These are phyloP conservation scores for Antechinus stuartii DNA, from an alignment of 2,113 vertebrate genomes.

Conservation along the genomic window DNA sequence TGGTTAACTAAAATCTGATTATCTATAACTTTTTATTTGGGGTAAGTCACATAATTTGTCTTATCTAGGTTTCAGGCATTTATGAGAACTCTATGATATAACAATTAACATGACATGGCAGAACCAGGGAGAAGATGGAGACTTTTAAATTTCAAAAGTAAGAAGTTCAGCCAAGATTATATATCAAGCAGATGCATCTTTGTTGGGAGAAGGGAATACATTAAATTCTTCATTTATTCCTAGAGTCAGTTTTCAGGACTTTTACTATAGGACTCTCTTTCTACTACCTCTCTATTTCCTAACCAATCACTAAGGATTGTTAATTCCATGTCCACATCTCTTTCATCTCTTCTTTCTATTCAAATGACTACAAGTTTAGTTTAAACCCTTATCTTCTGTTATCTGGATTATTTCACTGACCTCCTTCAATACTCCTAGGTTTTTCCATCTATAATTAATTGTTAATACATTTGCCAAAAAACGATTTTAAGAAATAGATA, in stretches of 20 bases:
- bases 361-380: background rate
- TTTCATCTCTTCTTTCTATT: background rate
- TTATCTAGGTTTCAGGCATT: background rate
- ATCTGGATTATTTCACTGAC: background rate
- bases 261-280: background rate
- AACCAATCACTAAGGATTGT: background rate
- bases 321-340: background rate
- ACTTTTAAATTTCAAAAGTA: slow-evolving; percentile 20
- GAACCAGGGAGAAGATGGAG: background rate
- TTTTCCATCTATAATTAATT: background rate
- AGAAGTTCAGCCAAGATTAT: background rate
- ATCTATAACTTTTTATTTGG: background rate
- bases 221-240: background rate
- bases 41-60: background rate
- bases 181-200: background rate
- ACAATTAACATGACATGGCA: slow-evolving; percentile 11
- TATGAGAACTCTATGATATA: background rate
- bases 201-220: background rate
- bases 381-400: background rate
- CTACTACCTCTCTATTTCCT: background rate
- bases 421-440: background rate
- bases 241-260: background rate
- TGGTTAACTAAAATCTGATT: background rate
- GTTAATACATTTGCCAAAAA: background rate
- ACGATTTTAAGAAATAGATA: background rate